Conservation (phyloP, 2,888 invertebrate species). For the Amorpha juglandis region DNA sequence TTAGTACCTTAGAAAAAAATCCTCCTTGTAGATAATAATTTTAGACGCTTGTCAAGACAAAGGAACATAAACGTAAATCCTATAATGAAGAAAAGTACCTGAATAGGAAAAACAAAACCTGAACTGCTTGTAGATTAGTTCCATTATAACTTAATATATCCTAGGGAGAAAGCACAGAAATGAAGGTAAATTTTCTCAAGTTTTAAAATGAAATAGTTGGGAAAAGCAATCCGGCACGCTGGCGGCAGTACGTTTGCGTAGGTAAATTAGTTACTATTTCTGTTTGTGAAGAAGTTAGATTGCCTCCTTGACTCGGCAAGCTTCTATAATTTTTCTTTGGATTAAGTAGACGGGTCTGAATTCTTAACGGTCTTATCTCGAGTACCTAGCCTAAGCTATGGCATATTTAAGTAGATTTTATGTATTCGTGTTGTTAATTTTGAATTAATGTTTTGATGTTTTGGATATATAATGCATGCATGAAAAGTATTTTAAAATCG, state of each 20-base stretch:
- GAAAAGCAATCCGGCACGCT: conserved; percentile 58
- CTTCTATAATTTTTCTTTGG: conserved; percentile 57
- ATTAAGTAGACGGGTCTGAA: conserved; percentile 15
- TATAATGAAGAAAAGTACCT: neutral
- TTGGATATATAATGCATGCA: neutral
- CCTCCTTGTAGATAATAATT: too few species aligned
- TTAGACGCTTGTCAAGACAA: neutral
- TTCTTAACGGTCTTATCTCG: conserved; percentile 4
- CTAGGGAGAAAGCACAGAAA: conserved; percentile 34
- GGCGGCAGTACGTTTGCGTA: conserved; percentile 56
- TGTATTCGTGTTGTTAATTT: too few species aligned
- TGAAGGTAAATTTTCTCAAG: conserved; percentile 49
- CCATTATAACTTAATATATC: neutral
- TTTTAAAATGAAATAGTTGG: conserved; percentile 59
- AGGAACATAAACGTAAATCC: neutral
- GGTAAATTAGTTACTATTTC: conserved; percentile 68
- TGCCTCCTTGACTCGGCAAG: conserved; percentile 57
- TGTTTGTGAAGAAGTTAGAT: conserved; percentile 71
- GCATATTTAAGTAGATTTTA: too few species aligned
- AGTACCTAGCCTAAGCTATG: too few species aligned
- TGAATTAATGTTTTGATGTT: too few species aligned
- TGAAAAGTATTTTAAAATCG: too few species aligned
- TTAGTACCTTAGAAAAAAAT: too few species aligned
- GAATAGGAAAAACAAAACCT: neutral
- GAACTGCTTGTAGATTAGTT: neutral